Evolutionary conservation across 2,113 vertebrate species (phyloP), one percentile per base, ranked within the genome.

Genomic region (Neolamprologus fasciatus): DNA sequence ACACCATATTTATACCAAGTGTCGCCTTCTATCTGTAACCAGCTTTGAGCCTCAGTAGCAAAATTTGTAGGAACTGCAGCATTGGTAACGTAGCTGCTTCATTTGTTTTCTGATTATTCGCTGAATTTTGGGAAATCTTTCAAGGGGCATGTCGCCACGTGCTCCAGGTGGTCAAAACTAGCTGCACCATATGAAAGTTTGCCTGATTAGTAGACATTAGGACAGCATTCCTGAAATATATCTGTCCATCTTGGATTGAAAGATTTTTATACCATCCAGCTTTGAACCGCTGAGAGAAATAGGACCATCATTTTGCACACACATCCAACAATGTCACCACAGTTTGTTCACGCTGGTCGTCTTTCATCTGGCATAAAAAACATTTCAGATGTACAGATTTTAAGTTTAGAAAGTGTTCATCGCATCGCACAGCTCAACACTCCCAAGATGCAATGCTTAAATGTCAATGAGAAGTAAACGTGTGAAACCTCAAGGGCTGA

Each of bases 381-480:
- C 66, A 73, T 26, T 73, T 23, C 5, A 45, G 9, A 45, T 26
- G 3, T 3, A 17, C 37, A 73, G 13, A 73, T 26, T 17, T 16
- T 0, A 1, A 17, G 35, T 68, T 68, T 37, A 9, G 0, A 42
- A 71, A 71, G 0, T 2, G 35, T 42, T 23, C 12, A 40, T 68
- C 3, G 11, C 63, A 68, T 40, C 11, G 1, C 66, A 23, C n/a
- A 12, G 61, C 10, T 12, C 31, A 71, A 42, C 63, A 23, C 5
- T 23, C 12, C 35, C 37, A 16, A 71, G 19, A 71, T 14, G n/a
- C 1, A 3, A 26, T 71, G 35, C 35, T 23, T 23, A 23, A 42
- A 71, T 71, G 12, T 7, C 37, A 71, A 42, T 26, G 21, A 42
- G n/a, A 26, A 71, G 21, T 16, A 71, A 71, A 23, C 0, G 7